Evolutionary conservation across 2,888 invertebrate genomes (phyloP).

Genomic region (Eumerus sabulonum): DNA sequence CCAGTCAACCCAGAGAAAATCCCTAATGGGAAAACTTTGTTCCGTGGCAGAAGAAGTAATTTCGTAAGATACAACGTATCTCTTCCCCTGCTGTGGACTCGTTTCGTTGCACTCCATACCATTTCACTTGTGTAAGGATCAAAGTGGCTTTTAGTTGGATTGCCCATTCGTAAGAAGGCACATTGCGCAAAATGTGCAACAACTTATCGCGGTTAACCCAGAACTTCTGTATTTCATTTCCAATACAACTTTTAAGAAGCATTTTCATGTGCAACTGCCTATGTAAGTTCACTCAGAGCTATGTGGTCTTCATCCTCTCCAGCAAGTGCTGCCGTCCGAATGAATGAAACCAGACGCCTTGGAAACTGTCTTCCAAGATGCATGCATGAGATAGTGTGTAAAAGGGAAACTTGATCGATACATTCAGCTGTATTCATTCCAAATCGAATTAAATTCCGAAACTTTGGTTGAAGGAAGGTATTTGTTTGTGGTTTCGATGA

Average conservation of each 20-base stretch:
- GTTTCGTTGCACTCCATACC: slow-evolving; percentile 41
- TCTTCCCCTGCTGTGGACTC: slow-evolving; percentile 1
- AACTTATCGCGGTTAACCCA: slow-evolving; percentile 69
- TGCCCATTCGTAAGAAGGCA: slow-evolving; percentile 59
- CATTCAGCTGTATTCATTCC: slow-evolving; percentile 29
- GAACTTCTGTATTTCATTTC: slow-evolving; percentile 69
- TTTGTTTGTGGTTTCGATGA: slow-evolving; percentile 53
- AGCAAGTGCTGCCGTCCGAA: background rate
- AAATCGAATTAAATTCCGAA: slow-evolving; percentile 64
- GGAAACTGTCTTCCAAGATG: slow-evolving; percentile 40
- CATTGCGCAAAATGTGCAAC: slow-evolving; percentile 66
- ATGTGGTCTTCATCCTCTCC: too few species aligned
- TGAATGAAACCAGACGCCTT: slow-evolving; percentile 47
- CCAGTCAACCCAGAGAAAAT: slow-evolving; percentile 50
- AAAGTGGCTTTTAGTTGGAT: slow-evolving; percentile 69
- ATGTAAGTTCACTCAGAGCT: slow-evolving; percentile 45
- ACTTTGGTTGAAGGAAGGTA: slow-evolving; percentile 53
- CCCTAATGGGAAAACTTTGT: slow-evolving; percentile 69
- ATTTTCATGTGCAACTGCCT: slow-evolving; percentile 69
- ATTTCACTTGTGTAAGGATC: slow-evolving; percentile 55
- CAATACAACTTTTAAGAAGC: slow-evolving; percentile 68
- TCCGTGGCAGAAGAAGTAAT: slow-evolving; percentile 66
- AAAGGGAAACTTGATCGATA: background rate
- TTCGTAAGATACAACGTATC: slow-evolving; percentile 53
- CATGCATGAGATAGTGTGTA: slow-evolving; percentile 25